A percentile compares a stretch with the other conserved stretches of the same genome.
These are phyloP conservation scores for Muraenolepis orangiensis DNA, from an alignment of 2,797 vertebrate genomes.

Conservation along the genomic window DNA sequence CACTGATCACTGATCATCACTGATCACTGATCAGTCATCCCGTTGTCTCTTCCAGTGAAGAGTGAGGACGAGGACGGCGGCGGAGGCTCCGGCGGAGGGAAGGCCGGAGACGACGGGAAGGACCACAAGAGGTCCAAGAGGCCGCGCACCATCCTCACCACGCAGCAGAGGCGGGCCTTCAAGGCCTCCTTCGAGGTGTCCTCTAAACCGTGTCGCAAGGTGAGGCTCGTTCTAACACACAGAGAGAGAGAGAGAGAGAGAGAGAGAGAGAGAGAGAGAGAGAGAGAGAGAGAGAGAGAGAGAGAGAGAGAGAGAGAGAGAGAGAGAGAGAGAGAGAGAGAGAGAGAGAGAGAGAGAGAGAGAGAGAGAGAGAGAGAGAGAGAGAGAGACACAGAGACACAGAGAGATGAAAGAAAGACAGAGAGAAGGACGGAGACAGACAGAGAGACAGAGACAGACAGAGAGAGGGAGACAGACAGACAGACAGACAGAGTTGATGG, in stretches of 20 bases:
- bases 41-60: slow-evolving; percentile 71
- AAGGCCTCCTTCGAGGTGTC: slow-evolving; percentile 92
- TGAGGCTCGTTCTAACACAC: slow-evolving; percentile 41
- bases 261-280: no score
- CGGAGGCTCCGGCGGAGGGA: slow-evolving; percentile 74
- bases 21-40: not conserved
- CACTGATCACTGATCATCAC: no score
- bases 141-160: slow-evolving; percentile 88
- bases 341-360: no score
- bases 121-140: slow-evolving; percentile 88
- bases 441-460: not conserved
- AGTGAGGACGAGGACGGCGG: slow-evolving; percentile 89
- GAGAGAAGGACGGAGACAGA: not conserved
- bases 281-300: no score
- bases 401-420: not conserved
- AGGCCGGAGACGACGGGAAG: slow-evolving; percentile 80
- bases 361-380: not conserved
- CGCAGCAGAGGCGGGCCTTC: slow-evolving; percentile 87
- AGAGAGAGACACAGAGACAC: not conserved
- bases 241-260: not conserved
- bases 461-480: no score
- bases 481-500: no score
- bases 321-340: not conserved
- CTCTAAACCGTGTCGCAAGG: slow-evolving; percentile 89
- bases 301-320: not conserved